Evolutionary conservation across 2,888 invertebrate species (phyloP), one percentile per base, ranked within the genome.

Genomic region (Perizoma flavofasciatum): DNA sequence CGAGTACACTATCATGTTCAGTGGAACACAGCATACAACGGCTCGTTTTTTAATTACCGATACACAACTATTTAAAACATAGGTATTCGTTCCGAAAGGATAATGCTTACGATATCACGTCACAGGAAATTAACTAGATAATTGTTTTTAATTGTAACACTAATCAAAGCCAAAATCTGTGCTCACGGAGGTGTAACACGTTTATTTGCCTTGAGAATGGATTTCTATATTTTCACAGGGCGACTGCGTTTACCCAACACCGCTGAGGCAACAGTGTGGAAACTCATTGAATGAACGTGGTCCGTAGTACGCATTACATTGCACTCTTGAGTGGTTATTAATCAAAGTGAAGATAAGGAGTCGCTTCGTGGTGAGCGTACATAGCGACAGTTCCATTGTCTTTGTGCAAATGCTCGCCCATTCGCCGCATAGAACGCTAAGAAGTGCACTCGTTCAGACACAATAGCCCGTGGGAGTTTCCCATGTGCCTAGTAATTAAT

Each of bases 391-490:
- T 52, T 41, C 67, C 75, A 79, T 79, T 81, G 81, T 79, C 68
- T 68, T 49, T 55, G 70, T 64, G 72, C 72, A 72, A 80, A 80
- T 76, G 62, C 63, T 64, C 55, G 61, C 56, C 75, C 74, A 52
- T 53, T 70, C 73, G 67, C 72, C 74, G 78, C 76, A 72, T 81
- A 85, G 10, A 87, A 84, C 83, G 70, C 78, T 76, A 79, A 82
- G 79, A 81, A 83, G 81, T 81, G 79, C 82, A 82, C 79, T 78
- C 77, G 81, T 85, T 85, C 82, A 75, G 72, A 72, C 63, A 74
- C 78, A 79, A 81, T 77, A 67, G 68, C 67, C 68, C 86, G 88
- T 90, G 91, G 77, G 89, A 91, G 72, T 73, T 80, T 90, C 91
- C 81, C 91, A 91, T 74, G 75, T 63, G 67, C 69, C 65, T 75